phyloP scores from a whole-genome alignment of 2,797 vertebrate genomes.

The Cyprinodon diabolis region DNA sequence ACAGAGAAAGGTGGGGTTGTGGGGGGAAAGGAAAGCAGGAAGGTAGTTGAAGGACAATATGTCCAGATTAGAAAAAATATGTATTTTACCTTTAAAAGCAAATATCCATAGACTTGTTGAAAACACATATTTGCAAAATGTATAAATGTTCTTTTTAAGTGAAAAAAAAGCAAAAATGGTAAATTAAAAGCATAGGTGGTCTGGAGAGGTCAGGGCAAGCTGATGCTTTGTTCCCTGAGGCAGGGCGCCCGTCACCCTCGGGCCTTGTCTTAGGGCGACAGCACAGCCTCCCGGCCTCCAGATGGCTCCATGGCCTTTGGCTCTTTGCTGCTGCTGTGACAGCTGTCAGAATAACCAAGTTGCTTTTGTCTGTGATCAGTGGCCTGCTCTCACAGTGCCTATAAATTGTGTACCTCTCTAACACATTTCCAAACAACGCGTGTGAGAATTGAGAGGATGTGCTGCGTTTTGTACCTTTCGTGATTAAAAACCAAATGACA shows the following conservation, averaged over 20 bases:
- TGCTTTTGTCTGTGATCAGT: constrained; percentile 75
- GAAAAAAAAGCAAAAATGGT: constrained; percentile 7
- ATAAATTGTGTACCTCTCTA: constrained; percentile 55
- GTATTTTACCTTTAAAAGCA: constrained; percentile 4
- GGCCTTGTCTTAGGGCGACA: constrained; percentile 67
- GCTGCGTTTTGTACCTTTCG: constrained; percentile 10
- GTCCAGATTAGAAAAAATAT: constrained; percentile 30
- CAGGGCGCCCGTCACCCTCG: constrained; percentile 60
- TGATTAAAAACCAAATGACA: constrained; percentile 14
- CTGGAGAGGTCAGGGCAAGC: constrained; percentile 76
- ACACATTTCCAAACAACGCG: constrained; percentile 28
- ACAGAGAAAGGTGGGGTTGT: constrained; percentile 91
- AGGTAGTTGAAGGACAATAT: constrained; percentile 12
- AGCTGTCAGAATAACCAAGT: constrained; percentile 81
- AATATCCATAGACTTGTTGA: constrained; percentile 1
- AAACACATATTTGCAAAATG: not conserved
- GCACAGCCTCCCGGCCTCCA: constrained; percentile 75
- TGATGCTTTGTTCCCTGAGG: constrained; percentile 70
- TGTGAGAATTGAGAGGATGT: constrained; percentile 4
- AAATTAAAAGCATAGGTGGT: constrained; percentile 47
- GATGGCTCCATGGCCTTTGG: constrained; percentile 80
- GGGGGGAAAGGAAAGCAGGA: constrained; percentile 86
- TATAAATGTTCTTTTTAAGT: not conserved
- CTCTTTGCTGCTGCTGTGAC: constrained; percentile 76
- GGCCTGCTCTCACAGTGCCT: constrained; percentile 48